Conservation (phyloP, 2,888 invertebrate species). For the Volucella inflata region DNA sequence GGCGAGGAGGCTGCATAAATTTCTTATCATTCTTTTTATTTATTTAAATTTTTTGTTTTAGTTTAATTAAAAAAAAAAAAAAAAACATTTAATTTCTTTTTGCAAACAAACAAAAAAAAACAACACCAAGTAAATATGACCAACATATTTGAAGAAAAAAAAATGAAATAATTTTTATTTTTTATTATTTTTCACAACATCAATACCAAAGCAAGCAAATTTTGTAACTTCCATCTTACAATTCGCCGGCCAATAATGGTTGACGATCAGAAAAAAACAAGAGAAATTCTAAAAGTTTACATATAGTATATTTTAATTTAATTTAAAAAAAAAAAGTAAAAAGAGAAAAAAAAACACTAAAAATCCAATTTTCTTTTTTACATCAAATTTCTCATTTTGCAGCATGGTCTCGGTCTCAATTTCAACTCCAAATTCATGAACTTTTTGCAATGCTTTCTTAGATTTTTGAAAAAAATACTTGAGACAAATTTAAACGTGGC, state of each 20-base stretch:
- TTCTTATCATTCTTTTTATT: constrained; percentile 65
- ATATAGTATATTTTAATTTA: constrained; percentile 72
- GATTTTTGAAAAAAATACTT: constrained; percentile 9
- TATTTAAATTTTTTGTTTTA: constrained; percentile 67
- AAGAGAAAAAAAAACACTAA: constrained; percentile 28
- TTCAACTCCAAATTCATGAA: constrained; percentile 1
- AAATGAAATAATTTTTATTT: constrained; percentile 71
- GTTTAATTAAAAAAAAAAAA: constrained; percentile 74
- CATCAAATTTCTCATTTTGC: constrained; percentile 45
- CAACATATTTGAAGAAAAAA: constrained; percentile 56
- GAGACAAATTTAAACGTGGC: background rate
- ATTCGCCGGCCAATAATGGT: constrained; percentile 27
- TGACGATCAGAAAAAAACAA: constrained; percentile 48
- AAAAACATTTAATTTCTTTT: constrained; percentile 75
- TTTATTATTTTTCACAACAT: constrained; percentile 62
- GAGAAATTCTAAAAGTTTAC: constrained; percentile 59
- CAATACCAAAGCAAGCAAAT: constrained; percentile 53
- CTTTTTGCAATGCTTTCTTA: background rate
- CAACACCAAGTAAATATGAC: constrained; percentile 71
- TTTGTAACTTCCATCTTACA: constrained; percentile 63
- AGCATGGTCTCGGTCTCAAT: background rate
- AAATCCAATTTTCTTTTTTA: constrained; percentile 50
- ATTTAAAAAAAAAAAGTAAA: constrained; percentile 47
- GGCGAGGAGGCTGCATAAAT: constrained; percentile 86
- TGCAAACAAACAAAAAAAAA: constrained; percentile 64